Percentiles rank a stretch among this genome's conserved stretches.
These are phyloP conservation scores for Tragelaphus buxtoni DNA, from an alignment of 2,113 vertebrate genomes.

Conservation along the genomic window DNA sequence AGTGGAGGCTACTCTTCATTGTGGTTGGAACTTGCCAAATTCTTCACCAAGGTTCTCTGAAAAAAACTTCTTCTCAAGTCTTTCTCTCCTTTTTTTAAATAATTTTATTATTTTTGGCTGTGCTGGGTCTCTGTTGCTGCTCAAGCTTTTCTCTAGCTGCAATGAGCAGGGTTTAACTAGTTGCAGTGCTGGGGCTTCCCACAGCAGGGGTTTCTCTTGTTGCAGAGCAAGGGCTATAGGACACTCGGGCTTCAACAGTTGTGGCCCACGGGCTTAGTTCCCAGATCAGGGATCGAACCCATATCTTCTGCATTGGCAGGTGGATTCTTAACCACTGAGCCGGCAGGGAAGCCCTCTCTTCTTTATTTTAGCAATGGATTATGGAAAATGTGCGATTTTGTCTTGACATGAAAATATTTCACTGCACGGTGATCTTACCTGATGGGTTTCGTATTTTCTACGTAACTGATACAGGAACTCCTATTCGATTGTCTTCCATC, in stretches of 20 bases:
- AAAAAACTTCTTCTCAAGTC: conserved; percentile 83
- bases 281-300: conserved; percentile 62
- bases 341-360: not conserved
- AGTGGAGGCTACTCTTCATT: not conserved
- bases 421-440: not conserved
- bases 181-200: not conserved
- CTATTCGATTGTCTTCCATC: conserved; percentile 79
- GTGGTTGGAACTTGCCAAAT: conserved; percentile 60
- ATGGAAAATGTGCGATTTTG: not conserved
- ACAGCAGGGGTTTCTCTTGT: not conserved
- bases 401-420: not conserved
- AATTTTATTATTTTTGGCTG: not conserved
- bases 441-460: conserved; percentile 76
- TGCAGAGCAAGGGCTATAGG: not conserved
- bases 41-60: conserved; percentile 83
- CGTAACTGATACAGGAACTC: conserved; percentile 85
- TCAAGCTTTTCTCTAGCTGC: not conserved
- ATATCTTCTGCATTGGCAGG: not conserved
- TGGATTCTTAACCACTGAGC: not conserved
- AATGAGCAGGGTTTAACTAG: not conserved
- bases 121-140: not conserved
- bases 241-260: not conserved
- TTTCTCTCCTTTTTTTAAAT: conserved; percentile 58
- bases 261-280: not conserved
- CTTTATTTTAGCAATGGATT: not conserved